Conservation (phyloP, 2,113 vertebrate genomes). For the Rostratula benghalensis region DNA sequence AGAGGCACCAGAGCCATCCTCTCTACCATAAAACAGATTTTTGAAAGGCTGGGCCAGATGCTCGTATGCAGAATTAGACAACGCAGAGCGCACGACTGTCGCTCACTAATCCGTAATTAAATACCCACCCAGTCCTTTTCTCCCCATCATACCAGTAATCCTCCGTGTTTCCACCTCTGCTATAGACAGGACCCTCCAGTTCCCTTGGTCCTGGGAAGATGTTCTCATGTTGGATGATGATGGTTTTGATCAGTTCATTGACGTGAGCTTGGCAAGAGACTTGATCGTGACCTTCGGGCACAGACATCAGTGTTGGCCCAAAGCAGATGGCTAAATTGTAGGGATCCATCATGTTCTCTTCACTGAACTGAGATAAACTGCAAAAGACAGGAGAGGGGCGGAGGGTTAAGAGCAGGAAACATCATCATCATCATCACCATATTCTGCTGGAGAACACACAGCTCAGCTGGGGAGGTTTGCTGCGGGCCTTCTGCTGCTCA, state of each 20-base stretch:
- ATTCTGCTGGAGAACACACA: background rate
- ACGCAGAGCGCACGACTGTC: rapidly evolving
- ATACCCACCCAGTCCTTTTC: background rate
- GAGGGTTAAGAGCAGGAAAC: slow-evolving; percentile 8
- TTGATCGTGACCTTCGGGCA: slow-evolving; percentile 94
- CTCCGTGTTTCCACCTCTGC: slow-evolving; percentile 82
- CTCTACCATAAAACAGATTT: background rate
- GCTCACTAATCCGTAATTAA: background rate
- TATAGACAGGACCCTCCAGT: slow-evolving; percentile 90
- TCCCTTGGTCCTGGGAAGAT: slow-evolving; percentile 90
- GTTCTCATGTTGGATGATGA: slow-evolving; percentile 95
- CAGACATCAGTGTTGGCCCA: slow-evolving; percentile 96
- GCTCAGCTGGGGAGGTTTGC: background rate
- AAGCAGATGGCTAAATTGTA: slow-evolving; percentile 99
- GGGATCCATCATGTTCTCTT: slow-evolving; percentile 99
- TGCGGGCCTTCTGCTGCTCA: background rate
- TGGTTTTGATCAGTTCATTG: slow-evolving; percentile 98
- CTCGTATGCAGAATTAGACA: background rate
- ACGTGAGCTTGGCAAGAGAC: slow-evolving; percentile 98
- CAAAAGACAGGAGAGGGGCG: background rate
- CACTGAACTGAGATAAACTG: slow-evolving; percentile 98
- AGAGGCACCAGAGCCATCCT: background rate
- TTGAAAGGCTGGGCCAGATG: background rate
- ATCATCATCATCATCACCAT: background rate
- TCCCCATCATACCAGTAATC: slow-evolving; percentile 88